These are phyloP conservation scores for Aradus depressus DNA, from an alignment of 2,888 invertebrate genomes.

Conservation along the genomic window DNA sequence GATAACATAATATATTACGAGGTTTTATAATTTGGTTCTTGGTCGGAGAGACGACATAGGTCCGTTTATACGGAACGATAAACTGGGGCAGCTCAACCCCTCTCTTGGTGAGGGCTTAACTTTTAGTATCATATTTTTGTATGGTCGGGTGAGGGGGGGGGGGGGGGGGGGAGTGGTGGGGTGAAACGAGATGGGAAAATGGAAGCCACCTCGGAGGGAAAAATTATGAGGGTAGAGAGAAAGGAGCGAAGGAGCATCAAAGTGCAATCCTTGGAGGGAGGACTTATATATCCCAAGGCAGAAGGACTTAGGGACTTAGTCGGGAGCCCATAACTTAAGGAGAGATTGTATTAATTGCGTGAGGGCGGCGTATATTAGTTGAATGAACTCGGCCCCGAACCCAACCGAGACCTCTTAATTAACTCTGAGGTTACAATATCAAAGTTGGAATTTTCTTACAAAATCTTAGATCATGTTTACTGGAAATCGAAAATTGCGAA, in stretches of 20 bases:
- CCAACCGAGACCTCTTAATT: constrained; percentile 10
- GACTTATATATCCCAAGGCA: constrained; percentile 11
- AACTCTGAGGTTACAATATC: too few species aligned
- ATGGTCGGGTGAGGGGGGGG: too few species aligned
- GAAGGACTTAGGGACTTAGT: constrained; percentile 5
- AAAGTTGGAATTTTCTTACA: too few species aligned
- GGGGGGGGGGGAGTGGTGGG: too few species aligned
- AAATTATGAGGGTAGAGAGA: background rate
- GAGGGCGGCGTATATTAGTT: background rate
- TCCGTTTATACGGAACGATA: constrained; percentile 4
- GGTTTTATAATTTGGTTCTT: too few species aligned
- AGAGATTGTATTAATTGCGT: constrained; percentile 1
- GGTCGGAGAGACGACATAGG: too few species aligned
- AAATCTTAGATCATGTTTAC: too few species aligned
- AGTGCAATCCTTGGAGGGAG: background rate
- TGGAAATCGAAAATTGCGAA: too few species aligned
- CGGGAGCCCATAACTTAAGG: background rate
- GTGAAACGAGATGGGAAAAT: too few species aligned
- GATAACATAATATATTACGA: too few species aligned
- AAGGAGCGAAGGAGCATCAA: constrained; percentile 1
- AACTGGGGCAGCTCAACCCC: background rate
- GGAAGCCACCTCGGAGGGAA: too few species aligned
- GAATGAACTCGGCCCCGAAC: background rate
- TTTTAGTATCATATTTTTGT: constrained; percentile 1
- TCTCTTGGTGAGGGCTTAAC: too few species aligned